Evolutionary conservation across 2,888 invertebrate genomes (phyloP), one percentile per base, ranked within the genome.

Genomic region (Lapara coniferarum): DNA sequence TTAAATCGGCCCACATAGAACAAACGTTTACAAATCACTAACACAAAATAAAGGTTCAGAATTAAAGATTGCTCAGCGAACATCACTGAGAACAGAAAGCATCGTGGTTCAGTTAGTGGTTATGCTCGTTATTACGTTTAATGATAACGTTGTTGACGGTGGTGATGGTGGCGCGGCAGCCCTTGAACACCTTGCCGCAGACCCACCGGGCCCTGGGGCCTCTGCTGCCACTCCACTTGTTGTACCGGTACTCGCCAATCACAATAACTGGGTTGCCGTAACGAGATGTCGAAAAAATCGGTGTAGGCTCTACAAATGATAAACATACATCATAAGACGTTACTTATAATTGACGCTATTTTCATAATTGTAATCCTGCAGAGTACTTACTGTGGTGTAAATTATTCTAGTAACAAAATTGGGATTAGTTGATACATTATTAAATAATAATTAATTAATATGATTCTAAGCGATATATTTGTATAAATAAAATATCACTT

Each of bases 181-280:
- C 78, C 1, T 69, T 67, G 56, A 73, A 72, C 25, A 71, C 57
- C 71, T 79, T 81, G n/a, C 79, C 77, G 70, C 83, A 86, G 12
- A 77, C 71, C 81, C 85, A 86, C 2, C 74, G 74, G 0, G 72
- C 71, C 30, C 71, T 77, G 2, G 73, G 30, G 2, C 74, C 77
- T 46, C 67, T 77, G 66, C 77, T 80, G 19, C 77, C 71, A 46
- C 72, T 70, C 71, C 77, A 77, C 63, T 70, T 78, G 66, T 82
- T 83, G 69, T 77, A 86, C 7, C 82, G 76, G 66, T 84, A 78
- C 4, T 51, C 37, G 0, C 85, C 84, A 7, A 83, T 69, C 30
- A 74, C 46, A 6, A 88, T 73, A 10, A 77, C 74, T 5, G 77
- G 78, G 19, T 85, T 86, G 1, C 90, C 89, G 30, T 68, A 83